phyloP scores from a whole-genome alignment of 2,113 vertebrate genomes.

The Oxyura jamaicensis region DNA sequence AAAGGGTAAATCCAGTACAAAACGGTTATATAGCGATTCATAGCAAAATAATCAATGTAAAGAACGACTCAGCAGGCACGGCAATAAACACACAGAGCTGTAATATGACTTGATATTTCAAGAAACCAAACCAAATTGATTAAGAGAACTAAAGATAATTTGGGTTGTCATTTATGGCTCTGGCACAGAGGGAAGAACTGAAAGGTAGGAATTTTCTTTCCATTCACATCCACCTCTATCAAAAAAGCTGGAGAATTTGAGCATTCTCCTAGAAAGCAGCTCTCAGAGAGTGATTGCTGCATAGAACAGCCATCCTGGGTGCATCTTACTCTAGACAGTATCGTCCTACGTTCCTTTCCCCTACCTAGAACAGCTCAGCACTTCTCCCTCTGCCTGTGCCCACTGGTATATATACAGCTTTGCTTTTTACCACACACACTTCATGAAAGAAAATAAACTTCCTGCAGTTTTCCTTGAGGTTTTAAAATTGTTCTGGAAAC shows the following conservation, averaged over 20 bases:
- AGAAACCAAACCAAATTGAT: background rate
- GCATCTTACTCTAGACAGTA: background rate
- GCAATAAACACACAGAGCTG: background rate
- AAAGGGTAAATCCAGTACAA: background rate
- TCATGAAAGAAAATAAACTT: background rate
- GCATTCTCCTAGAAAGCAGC: background rate
- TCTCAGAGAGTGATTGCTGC: fast-evolving
- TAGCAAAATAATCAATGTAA: background rate
- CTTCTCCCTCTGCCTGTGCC: background rate
- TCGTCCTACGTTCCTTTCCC: too few relatives aligned
- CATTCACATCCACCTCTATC: background rate
- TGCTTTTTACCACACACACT: background rate
- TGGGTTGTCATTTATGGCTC: background rate
- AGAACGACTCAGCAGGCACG: background rate
- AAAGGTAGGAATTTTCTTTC: background rate
- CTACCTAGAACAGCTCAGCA: background rate
- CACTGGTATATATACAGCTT: background rate
- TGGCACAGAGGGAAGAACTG: background rate
- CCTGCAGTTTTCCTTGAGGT: background rate
- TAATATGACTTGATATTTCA: background rate
- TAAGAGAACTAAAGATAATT: background rate
- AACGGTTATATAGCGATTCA: background rate
- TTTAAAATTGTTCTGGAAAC: background rate
- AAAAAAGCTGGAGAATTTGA: background rate
- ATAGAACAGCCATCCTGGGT: background rate